Evolutionary conservation across 2,888 invertebrate species (phyloP), one percentile per base, ranked within the genome.

Genomic region (Temnothorax rugatulus): DNA sequence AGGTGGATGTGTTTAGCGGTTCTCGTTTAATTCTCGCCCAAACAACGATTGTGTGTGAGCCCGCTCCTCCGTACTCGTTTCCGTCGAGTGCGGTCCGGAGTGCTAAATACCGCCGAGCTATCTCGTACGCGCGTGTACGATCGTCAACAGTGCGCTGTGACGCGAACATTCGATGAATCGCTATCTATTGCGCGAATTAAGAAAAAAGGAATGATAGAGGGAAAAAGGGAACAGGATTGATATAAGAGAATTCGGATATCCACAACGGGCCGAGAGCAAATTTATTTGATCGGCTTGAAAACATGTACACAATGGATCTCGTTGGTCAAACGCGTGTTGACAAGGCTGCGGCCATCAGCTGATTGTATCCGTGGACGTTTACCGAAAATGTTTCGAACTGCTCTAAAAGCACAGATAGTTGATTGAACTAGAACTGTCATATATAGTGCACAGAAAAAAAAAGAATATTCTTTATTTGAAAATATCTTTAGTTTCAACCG

Each of bases 11-110:
- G 71, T 84, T 82, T 83, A 34, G 64, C 66, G 66, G 71, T 61
- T 57, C 44, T 84, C 54, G 77, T 77, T 66, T 82, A 83, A 86
- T 87, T 82, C 73, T n/a, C 83, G 57, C 50, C 84, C 84, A 74
- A 86, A 73, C 73, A 76, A 81, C 68, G 69, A 86, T 82, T 44
- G 69, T 44, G 75, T 44, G 69, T 44, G 75, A 64, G 82, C 71
- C 68, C 71, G 75, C 75, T 63, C 4, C 57, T 69, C 81, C 59
- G 29, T 57, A 21, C 25, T 59, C 82, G 64, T 59, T 66, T 68
- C 50, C 41, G 63, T 44, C 50, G 74, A 81, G 38, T 61, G 61
- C 21, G 38, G 50, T n/a, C 3, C 52, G 68, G 25, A 41, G 41
- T 34, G 82, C 50, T 75, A 82, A 82, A 82, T 63, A 21, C 76